Evolutionary conservation across 2,888 invertebrate genomes (phyloP).

Genomic region (Candidula unifasciata): DNA sequence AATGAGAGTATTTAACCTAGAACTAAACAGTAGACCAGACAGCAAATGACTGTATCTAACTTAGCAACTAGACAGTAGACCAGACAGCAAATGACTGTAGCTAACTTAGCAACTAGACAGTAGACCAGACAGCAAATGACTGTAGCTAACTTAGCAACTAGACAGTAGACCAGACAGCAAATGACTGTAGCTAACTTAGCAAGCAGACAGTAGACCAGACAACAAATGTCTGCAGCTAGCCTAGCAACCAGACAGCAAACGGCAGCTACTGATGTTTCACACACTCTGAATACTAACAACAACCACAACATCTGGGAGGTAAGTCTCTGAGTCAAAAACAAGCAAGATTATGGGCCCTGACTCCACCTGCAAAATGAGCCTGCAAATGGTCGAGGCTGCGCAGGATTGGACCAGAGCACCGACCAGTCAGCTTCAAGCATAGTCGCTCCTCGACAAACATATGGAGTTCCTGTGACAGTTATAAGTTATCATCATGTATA

Average conservation of each 20-base stretch:
- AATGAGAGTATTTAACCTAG: no score
- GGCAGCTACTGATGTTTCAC: not conserved
- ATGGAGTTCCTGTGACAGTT: conserved; percentile 83
- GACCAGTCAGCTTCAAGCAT: conserved; percentile 89
- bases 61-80: no score
- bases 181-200: no score
- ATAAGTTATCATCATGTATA: not conserved
- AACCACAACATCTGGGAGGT: not conserved
- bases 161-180: no score
- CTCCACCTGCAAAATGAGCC: conserved; percentile 70
- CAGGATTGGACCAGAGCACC: conserved; percentile 78
- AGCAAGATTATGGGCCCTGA: not conserved
- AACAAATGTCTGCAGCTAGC: no score
- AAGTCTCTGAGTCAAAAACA: not conserved
- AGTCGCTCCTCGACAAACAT: conserved; percentile 91
- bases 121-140: no score
- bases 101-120: no score
- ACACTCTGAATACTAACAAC: not conserved
- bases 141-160: no score
- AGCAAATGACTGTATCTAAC: no score
- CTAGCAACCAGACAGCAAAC: conserved; percentile 3
- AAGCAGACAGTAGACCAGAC: no score
- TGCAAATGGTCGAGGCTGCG: conserved; percentile 65
- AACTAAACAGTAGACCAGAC: no score
- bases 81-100: no score